A percentile compares a stretch with the other conserved stretches of the same genome.
Evolutionary conservation across 2,113 vertebrate genomes (phyloP).

Genomic region (Stegastes partitus): DNA sequence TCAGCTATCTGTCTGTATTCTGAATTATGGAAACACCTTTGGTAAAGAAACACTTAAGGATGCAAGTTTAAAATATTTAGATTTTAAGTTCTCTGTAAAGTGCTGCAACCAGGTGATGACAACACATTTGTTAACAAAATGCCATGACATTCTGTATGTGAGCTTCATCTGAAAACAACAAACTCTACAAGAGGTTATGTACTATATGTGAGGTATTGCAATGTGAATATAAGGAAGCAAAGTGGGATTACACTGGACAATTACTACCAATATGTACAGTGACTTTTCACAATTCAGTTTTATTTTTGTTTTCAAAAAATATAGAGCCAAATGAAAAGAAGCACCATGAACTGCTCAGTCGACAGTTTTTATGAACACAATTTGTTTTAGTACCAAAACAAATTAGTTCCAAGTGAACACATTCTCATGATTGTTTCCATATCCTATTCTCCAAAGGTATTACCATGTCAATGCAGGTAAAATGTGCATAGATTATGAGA

Average conservation of each 20-base stretch:
- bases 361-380: too few species aligned
- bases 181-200: too few species aligned
- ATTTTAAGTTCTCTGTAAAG: not conserved
- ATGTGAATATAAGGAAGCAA: not conserved
- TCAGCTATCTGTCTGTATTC: not conserved
- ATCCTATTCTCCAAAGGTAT: constrained; percentile 1
- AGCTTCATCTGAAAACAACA: not conserved
- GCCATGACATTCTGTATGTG: not conserved
- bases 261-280: too few species aligned
- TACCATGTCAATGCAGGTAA: not conserved
- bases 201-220: not conserved
- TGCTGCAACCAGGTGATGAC: not conserved
- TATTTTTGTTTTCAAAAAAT: not conserved
- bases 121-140: not conserved
- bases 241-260: not conserved
- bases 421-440: not conserved
- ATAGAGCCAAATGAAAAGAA: not conserved
- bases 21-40: not conserved
- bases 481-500: not conserved
- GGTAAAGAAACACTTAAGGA: not conserved
- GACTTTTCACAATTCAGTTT: not conserved
- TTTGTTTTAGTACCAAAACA: not conserved
- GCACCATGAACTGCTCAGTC: too few species aligned
- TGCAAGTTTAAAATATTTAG: too few species aligned
- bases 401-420: not conserved